Base-by-base conservation (phyloP, 2,797 vertebrate species). In the Sebastes melanostomus region DNA sequence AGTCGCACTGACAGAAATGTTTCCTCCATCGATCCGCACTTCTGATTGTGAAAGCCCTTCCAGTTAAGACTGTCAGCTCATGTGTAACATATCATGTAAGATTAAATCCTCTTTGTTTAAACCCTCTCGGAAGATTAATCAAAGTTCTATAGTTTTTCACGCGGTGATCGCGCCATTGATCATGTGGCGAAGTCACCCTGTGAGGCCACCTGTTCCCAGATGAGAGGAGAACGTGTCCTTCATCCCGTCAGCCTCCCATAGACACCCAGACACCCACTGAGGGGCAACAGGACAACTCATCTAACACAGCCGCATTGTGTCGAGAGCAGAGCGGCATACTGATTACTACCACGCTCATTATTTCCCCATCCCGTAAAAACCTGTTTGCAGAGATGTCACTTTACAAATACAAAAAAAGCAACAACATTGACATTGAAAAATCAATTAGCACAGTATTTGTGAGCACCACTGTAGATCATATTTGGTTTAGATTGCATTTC, bases 111-210 rank as follows among this genome's bases (percentile, higher is more conserved):
- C 46, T 90, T 81, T 85, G 11, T 24, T 24, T 79, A 11, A 96
- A 93, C 93, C 96, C 86, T 96, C 97, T 85, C 94, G 92, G 87
- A 96, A 97, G 91, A 94, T 97, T 69, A 84, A 92, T 93, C 88
- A 90, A 90, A 91, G 86, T 91, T 87, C 68, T 32, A 69, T 32
- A 75, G 75, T 79, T 83, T 76, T 82, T 87, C 36, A 2, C 54
- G 13, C 70, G 81, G 85, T 80, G 66, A 91, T 87, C 66, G 4
- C 25, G 62, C 88, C 89, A 91, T 94, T 92, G 90, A 91, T 94
- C 93, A 93, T 82, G 90, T 76, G 73, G 85, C 20, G 91, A 92
- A 91, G 90, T 92, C 94, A 92, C 89, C 91, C 93, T 94, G 95
- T 85, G 93, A 90, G 69, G 86, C 93, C 92, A 95, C 86, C 93